Conservation (phyloP, 2,113 vertebrate genomes). For the Gasterosteus aculeatus region DNA sequence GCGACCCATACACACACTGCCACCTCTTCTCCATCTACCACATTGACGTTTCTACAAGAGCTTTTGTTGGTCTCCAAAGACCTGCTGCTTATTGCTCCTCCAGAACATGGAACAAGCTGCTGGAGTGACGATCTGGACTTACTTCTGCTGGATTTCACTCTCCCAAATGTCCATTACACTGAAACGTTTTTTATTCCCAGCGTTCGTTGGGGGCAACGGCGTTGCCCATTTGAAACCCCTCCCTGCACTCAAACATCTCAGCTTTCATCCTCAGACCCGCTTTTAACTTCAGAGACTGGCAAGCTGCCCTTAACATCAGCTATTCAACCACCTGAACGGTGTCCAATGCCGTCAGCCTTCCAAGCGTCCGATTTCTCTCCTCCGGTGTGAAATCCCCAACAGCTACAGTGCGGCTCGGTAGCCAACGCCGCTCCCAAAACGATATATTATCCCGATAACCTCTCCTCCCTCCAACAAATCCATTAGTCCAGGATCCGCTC, state of each 20-base stretch:
- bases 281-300: constrained; percentile 1
- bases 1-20: neutral
- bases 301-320: constrained; percentile 1
- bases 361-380: neutral
- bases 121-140: constrained; percentile 3
- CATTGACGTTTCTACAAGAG: neutral
- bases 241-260: neutral
- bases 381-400: neutral
- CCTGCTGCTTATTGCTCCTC: neutral
- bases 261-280: neutral
- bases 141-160: neutral
- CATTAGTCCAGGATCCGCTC: constrained; percentile 30
- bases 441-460: constrained; percentile 2
- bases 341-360: too few species aligned
- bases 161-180: neutral
- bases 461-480: constrained; percentile 30
- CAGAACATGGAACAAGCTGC: neutral
- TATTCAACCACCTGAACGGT: constrained; percentile 3
- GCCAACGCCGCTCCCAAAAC: neutral
- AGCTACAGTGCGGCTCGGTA: neutral
- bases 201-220: neutral
- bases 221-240: neutral
- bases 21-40: neutral
- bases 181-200: neutral
- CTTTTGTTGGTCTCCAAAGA: neutral